Conservation (phyloP, 92 coral and sea anemone species). For the Porites cylindrica region DNA sequence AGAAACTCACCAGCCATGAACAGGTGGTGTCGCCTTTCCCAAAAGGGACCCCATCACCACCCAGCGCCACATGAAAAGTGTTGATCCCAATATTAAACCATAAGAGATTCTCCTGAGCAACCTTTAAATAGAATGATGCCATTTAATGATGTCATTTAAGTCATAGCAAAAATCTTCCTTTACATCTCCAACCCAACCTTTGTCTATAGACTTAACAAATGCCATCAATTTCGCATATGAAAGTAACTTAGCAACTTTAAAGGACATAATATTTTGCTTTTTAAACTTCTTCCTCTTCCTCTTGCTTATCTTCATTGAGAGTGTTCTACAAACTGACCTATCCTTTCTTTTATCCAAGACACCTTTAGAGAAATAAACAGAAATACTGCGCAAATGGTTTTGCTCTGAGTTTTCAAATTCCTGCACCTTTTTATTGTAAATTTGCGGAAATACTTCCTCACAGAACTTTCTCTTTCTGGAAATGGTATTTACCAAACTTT, state of each 20-base stretch:
- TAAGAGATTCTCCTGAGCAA: constrained; percentile 44
- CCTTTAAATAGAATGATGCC: constrained; percentile 69
- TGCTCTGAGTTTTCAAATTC: constrained; percentile 46
- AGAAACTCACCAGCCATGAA: constrained; percentile 43
- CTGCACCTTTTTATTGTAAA: constrained; percentile 61
- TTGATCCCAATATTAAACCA: constrained; percentile 74
- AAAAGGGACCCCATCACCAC: constrained; percentile 47
- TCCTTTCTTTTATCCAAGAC: constrained; percentile 76
- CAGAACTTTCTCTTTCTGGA: constrained; percentile 75
- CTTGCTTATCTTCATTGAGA: constrained; percentile 52
- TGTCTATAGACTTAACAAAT: constrained; percentile 64
- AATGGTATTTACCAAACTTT: constrained; percentile 14
- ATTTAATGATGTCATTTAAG: constrained; percentile 59
- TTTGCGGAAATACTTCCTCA: constrained; percentile 55
- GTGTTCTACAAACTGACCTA: constrained; percentile 58
- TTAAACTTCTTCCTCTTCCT: no score
- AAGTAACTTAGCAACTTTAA: constrained; percentile 66
- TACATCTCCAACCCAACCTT: constrained; percentile 69
- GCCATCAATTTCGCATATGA: constrained; percentile 61
- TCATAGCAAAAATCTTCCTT: constrained; percentile 74
- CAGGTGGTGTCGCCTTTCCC: constrained; percentile 32
- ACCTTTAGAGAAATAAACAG: constrained; percentile 74
- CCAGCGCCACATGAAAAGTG: constrained; percentile 66
- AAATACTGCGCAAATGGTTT: constrained; percentile 68
- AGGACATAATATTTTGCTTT: constrained; percentile 66